phyloP scores from a whole-genome alignment of 2,113 vertebrate genomes.

The Donacobius atricapilla region DNA sequence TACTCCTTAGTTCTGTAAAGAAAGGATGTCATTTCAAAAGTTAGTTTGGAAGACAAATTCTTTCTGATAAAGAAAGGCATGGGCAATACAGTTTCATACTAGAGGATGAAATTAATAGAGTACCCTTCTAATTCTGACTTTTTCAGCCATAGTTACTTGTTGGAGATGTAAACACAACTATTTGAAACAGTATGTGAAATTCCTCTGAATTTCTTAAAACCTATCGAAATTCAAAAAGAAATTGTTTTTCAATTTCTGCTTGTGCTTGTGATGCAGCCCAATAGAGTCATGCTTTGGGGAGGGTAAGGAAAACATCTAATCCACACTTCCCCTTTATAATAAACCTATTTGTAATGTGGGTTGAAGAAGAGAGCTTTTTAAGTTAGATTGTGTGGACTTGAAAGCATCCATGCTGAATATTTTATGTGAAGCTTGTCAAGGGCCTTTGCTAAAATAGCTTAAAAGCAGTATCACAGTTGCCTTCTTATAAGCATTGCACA shows the following conservation, averaged over 20 bases:
- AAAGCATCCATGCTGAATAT: slow-evolving; percentile 63
- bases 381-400: slow-evolving; percentile 53
- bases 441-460: slow-evolving; percentile 46
- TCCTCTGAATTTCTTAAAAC: not conserved
- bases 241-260: not conserved
- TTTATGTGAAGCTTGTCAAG: slow-evolving; percentile 63
- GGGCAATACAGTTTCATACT: not conserved
- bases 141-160: not conserved
- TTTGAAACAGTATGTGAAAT: not conserved
- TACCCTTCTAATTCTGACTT: not conserved
- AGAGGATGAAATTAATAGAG: not conserved
- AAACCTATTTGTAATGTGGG: slow-evolving; percentile 4
- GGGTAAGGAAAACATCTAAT: not conserved
- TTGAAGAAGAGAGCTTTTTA: slow-evolving; percentile 29
- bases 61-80: not conserved
- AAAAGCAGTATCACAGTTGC: slow-evolving; percentile 25
- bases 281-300: not conserved
- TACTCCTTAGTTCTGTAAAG: not conserved
- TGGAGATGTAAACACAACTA: not conserved
- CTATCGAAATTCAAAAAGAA: not conserved
- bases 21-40: not conserved
- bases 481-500: slow-evolving; percentile 22
- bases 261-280: not conserved
- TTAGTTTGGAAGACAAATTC: not conserved
- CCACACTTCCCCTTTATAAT: slow-evolving; percentile 11